Conservation (phyloP, 1,140 invertebrate genomes). For the Scaptomyza graminum region DNA sequence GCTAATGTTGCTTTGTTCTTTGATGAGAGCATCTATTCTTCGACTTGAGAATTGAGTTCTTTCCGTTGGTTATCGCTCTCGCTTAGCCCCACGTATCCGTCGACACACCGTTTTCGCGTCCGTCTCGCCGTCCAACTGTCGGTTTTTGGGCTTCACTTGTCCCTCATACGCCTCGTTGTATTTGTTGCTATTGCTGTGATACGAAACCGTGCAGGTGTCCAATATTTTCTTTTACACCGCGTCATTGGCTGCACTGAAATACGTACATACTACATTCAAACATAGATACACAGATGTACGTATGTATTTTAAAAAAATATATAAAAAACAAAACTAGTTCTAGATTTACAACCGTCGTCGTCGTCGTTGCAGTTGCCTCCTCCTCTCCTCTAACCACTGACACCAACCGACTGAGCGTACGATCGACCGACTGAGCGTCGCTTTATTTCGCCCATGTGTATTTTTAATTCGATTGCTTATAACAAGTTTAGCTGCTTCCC, state of each 20-base stretch:
- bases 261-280: constrained; percentile 3
- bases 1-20: background rate
- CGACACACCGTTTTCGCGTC: constrained; percentile 21
- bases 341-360: constrained; percentile 67
- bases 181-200: constrained; percentile 58
- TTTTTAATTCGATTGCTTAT: constrained; percentile 80
- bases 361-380: background rate
- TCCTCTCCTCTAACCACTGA: background rate
- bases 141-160: constrained; percentile 73
- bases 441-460: constrained; percentile 70
- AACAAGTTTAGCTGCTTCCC: constrained; percentile 71
- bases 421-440: constrained; percentile 34
- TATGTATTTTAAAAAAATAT: background rate
- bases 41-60: constrained; percentile 15
- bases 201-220: constrained; percentile 82
- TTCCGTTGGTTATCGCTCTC: constrained; percentile 36
- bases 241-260: constrained; percentile 61
- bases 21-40: constrained; percentile 11
- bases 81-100: constrained; percentile 35
- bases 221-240: constrained; percentile 80
- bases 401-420: constrained; percentile 2
- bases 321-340: constrained; percentile 76
- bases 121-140: constrained; percentile 44
- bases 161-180: constrained; percentile 56
- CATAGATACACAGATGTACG: background rate